Evolutionary conservation across 2,888 invertebrate species (phyloP).

Genomic region (Tanytarsus gracilentus): DNA sequence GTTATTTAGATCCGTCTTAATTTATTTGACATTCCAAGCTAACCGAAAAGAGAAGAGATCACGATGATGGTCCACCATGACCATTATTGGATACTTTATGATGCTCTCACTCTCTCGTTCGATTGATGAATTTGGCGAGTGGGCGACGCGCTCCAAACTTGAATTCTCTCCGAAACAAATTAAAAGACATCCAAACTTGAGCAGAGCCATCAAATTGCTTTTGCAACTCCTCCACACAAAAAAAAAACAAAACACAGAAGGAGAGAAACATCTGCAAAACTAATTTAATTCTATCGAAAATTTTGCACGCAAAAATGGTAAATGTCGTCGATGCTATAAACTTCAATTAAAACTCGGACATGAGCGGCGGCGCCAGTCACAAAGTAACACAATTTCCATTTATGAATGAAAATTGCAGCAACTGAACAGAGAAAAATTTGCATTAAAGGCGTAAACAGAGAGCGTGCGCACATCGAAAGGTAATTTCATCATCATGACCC

Average conservation of each 20-base stretch:
- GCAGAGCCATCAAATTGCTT: neutral
- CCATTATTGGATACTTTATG: too few species aligned
- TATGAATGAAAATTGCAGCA: too few species aligned
- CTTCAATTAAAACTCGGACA: neutral
- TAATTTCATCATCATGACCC: too few species aligned
- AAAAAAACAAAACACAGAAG: neutral
- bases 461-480: too few species aligned
- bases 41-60: too few species aligned
- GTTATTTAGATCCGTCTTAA: too few species aligned
- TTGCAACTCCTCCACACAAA: slow-evolving; percentile 9
- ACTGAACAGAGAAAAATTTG: too few species aligned
- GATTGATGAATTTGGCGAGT: slow-evolving; percentile 4
- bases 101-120: too few species aligned
- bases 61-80: too few species aligned
- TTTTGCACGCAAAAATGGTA: neutral
- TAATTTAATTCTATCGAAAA: neutral
- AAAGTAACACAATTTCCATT: too few species aligned
- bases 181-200: slow-evolving; percentile 12
- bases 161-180: slow-evolving; percentile 13
- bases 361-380: neutral
- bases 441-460: too few species aligned
- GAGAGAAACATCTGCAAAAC: slow-evolving; percentile 11
- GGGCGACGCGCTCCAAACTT: slow-evolving; percentile 2
- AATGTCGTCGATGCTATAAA: neutral
- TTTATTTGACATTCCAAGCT: too few species aligned